Evolutionary conservation across 1,140 invertebrate genomes (phyloP), one percentile per base, ranked within the genome.

Genomic region (Drosophila ogumai): DNA sequence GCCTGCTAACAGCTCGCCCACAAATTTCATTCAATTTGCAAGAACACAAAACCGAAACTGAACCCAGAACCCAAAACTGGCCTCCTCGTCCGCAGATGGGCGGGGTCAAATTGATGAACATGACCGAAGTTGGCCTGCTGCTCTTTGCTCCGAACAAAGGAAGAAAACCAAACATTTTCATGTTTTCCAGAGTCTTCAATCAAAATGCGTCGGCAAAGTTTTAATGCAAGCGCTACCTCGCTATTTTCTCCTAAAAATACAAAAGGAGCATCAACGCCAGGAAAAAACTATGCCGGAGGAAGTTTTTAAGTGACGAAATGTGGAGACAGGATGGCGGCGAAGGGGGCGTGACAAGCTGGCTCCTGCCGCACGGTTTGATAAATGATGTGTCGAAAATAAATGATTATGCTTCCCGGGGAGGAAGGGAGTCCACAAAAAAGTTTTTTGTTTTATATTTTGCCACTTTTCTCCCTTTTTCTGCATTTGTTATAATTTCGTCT

Each of bases 351-450:
- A 61, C 60, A 68, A 44, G 73, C 66, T 68, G 74, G 61, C 66
- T 71, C 28, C 50, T 68, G 65, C 65, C 63, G 56, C 71, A 44
- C 59, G 28, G 54, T 61, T 82, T 88, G 84, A 88, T 88, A 81
- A 88, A 88, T 88, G 84, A 88, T 84, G 84, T 88, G 84, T 88
- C 84, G 85, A 88, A 88, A 90, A 88, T 88, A 90, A 88, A 88
- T 88, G 80, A 90, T 88, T 90, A 90, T 84, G 68, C 80, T 67
- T 56, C 63, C 69, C 44, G 58, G 1, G 52, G 12, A 2, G 2
- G 9, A n/a, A 2, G 13, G 34, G 46, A 46, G 22, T 41, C 28
- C 17, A 46, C 50, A 25, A 63, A 65, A 52, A 82, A 65, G 57
- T 46, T 81, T 75, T 61, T 74, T 79, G 50, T 79, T 81, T 71